Evolutionary conservation across 2,113 vertebrate genomes (phyloP).

Genomic region (Epinephelus lanceolatus): DNA sequence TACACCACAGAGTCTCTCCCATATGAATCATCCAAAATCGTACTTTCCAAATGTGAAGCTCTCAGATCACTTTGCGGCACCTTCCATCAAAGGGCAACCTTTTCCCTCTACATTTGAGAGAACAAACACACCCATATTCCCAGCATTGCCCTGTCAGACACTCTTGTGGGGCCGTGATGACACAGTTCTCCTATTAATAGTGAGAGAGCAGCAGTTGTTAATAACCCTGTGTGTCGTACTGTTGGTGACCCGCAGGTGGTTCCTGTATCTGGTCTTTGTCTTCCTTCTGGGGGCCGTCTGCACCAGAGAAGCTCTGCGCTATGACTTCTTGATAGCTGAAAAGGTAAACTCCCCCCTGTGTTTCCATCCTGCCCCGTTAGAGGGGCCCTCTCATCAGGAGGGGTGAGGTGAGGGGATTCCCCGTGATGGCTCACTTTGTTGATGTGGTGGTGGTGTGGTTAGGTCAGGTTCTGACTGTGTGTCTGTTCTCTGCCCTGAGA

Average conservation of each 20-base stretch:
- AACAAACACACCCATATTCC: conserved; percentile 6
- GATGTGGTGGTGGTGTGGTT: conserved; percentile 18
- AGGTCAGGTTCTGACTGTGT: conserved; percentile 8
- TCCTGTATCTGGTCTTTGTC: conserved; percentile 96
- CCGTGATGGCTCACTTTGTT: conserved; percentile 21
- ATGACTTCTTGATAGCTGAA: conserved; percentile 98
- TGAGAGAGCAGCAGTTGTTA: conserved; percentile 35
- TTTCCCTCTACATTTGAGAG: conserved; percentile 18
- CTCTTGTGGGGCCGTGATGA: background rate
- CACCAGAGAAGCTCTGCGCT: conserved; percentile 92
- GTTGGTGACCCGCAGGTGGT: conserved; percentile 91
- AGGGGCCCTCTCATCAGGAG: background rate
- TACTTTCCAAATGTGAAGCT: background rate
- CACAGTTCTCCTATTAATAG: conserved; percentile 49
- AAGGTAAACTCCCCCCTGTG: conserved; percentile 86
- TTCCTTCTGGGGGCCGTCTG: conserved; percentile 96
- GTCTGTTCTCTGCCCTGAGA: background rate
- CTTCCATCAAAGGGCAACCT: conserved; percentile 1
- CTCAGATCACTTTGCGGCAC: background rate
- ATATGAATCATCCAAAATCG: conserved; percentile 4
- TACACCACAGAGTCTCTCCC: background rate
- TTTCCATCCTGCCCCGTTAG: conserved; percentile 28
- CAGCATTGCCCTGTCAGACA: background rate
- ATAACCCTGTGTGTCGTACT: conserved; percentile 45
- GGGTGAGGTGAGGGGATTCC: conserved; percentile 35